A percentile compares a stretch with the other conserved stretches of the same genome.
Conservation (phyloP, 2,113 vertebrate genomes). For the Raphicerus campestris region DNA sequence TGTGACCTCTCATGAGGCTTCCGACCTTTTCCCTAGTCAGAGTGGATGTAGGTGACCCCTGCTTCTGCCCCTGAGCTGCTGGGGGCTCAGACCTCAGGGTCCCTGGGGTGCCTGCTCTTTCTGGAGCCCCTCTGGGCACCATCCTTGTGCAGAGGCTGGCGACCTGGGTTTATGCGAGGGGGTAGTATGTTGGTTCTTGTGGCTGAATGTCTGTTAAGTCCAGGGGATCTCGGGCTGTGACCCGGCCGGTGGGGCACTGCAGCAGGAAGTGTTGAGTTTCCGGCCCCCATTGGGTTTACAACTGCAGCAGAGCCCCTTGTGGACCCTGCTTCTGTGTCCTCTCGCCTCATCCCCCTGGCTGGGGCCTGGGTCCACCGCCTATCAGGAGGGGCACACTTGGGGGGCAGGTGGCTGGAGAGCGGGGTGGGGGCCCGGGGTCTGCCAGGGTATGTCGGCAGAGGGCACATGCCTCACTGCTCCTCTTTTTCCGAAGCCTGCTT, state of each 20-base stretch:
- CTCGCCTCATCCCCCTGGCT: fast-evolving
- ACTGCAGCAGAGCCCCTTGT: fast-evolving
- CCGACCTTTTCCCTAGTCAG: constrained; percentile 85
- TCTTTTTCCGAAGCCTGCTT: constrained; percentile 73
- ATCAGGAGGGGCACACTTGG: not conserved
- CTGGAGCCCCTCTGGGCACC: too few relatives aligned
- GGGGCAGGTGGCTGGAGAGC: not conserved
- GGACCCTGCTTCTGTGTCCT: not conserved
- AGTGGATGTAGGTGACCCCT: constrained; percentile 77
- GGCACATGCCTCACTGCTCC: not conserved
- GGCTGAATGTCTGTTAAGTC: not conserved
- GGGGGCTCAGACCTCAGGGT: too few relatives aligned
- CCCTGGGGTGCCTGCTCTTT: not conserved
- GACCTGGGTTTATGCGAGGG: fast-evolving
- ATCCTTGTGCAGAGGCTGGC: not conserved
- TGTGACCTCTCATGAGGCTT: constrained; percentile 87
- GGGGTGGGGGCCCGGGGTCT: not conserved
- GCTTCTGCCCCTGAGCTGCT: not conserved
- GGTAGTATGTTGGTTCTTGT: fast-evolving
- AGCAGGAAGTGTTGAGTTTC: too few relatives aligned
- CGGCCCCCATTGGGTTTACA: fast-evolving
- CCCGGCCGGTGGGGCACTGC: not conserved
- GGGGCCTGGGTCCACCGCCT: not conserved
- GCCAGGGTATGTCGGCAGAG: not conserved
- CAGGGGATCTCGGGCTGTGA: fast-evolving